Base-by-base conservation (phyloP, 2,888 invertebrate genomes). In the Lysandra coridon region DNA sequence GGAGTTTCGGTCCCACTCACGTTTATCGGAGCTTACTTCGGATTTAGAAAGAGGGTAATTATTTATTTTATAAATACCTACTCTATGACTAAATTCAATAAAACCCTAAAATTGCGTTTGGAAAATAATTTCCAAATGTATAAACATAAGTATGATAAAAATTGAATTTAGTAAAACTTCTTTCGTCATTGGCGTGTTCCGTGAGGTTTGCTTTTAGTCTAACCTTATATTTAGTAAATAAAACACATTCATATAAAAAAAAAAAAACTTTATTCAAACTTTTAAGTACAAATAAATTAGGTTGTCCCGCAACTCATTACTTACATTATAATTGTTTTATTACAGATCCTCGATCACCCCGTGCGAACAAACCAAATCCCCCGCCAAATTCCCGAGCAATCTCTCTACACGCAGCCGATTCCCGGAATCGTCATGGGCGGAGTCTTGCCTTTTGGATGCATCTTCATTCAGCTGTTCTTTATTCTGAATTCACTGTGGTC, bases 311-410 rank as follows among this genome's bases (percentile, higher is more conserved):
- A 17, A 37, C 69, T 69, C 1, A 37, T 69, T 37, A 10, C 64
- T 64, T 23, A 64, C 62, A 37, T 69, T 79, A 80, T 12, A 7
- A 73, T 53, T 53, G 23, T 75, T 62, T 78, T 69, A 37, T 53
- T 80, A 4, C 89, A 99, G 98, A 97, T 98, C 60, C 95, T 99
- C 86, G 99, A 99, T 89, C 99, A 99, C 93, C 99, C 99, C 12
- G 99, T 99, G 40, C 96, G 99, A 87, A 99, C 99, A 30, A 99
- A 99, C 94, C 99, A 99, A 95, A 99, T 99, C 86, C 99, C 99
- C 3, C 96, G 99, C 0, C 98, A 99, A 93, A 99, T 99, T 86
- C 99, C 99, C 1, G 99, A 99, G 86, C 99, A 99, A 93, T 98
- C 98, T n/a, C 96, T 99, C 86, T 99, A 99, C 95, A 99, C 99